Evolutionary conservation across 2,113 vertebrate genomes (phyloP).

Genomic region (Colius striatus): DNA sequence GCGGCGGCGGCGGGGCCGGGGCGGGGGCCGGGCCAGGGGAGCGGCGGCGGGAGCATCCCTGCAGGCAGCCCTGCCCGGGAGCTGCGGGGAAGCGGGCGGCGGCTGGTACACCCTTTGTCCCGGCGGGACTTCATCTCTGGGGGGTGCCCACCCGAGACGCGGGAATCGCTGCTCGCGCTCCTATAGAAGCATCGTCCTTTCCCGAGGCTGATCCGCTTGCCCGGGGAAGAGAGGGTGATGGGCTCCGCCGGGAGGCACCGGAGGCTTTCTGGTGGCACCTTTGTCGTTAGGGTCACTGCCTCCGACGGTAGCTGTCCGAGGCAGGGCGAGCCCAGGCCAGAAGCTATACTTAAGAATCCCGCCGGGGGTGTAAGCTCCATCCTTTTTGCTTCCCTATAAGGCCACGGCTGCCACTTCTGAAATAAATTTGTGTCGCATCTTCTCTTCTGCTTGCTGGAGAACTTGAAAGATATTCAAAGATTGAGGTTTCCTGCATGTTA

Average conservation of each 20-base stretch:
- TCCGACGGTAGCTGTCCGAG: not conserved
- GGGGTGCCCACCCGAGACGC: not conserved
- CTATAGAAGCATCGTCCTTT: not conserved
- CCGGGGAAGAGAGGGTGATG: not conserved
- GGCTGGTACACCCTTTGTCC: not conserved
- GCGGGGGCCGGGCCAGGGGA: not conserved
- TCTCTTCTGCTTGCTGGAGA: not conserved
- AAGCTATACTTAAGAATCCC: not conserved
- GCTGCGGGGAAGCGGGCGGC: not conserved
- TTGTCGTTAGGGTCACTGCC: not conserved
- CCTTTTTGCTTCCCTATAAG: slow-evolving; percentile 42
- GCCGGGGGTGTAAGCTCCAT: not conserved
- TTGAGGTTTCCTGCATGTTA: not conserved
- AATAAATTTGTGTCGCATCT: slow-evolving; percentile 1
- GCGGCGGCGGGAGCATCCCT: not conserved
- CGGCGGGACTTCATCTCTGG: not conserved
- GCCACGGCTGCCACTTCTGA: slow-evolving; percentile 30
- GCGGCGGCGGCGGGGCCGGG: not conserved
- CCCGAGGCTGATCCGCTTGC: not conserved
- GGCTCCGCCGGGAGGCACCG: not conserved
- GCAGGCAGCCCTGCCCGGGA: not conserved
- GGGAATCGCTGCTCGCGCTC: not conserved
- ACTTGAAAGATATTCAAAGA: not conserved
- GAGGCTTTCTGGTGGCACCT: not conserved
- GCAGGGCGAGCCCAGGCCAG: not conserved